Percentiles rank a stretch among this genome's conserved stretches.
These are phyloP conservation scores for Phaonia tiefii DNA, from an alignment of 2,888 invertebrate genomes.

Conservation along the genomic window DNA sequence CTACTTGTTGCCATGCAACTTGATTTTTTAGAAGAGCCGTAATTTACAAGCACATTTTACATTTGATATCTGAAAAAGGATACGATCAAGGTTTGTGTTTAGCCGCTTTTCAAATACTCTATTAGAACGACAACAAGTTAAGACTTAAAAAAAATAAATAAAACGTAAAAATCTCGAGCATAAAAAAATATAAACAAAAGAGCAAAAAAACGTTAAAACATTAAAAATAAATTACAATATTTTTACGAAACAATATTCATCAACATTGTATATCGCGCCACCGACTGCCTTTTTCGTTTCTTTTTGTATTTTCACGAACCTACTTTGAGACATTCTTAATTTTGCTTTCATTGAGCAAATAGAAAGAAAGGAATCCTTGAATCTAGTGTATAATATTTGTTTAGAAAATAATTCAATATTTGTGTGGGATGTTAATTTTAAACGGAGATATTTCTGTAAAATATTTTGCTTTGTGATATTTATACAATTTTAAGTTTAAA, in stretches of 20 bases:
- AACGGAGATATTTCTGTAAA: neutral
- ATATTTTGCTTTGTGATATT: slow-evolving; percentile 25
- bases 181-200: slow-evolving; percentile 10
- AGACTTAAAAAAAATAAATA: slow-evolving; percentile 55
- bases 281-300: slow-evolving; percentile 28
- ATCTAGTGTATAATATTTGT: neutral
- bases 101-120: slow-evolving; percentile 9
- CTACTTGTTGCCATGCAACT: slow-evolving; percentile 61
- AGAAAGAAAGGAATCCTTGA: neutral
- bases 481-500: slow-evolving; percentile 31
- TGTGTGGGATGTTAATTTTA: slow-evolving; percentile 5
- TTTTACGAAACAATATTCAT: slow-evolving; percentile 44
- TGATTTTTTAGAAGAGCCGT: slow-evolving; percentile 32
- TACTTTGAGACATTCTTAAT: slow-evolving; percentile 49
- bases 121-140: slow-evolving; percentile 61
- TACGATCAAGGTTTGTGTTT: neutral
- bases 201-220: slow-evolving; percentile 43
- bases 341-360: slow-evolving; percentile 50
- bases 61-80: slow-evolving; percentile 1
- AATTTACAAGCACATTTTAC: slow-evolving; percentile 11
- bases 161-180: slow-evolving; percentile 38
- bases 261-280: slow-evolving; percentile 10
- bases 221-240: slow-evolving; percentile 55
- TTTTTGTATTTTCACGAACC: slow-evolving; percentile 30
- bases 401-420: neutral